Percentiles rank a stretch among this genome's conserved stretches.
Conservation (phyloP, 2,888 invertebrate species). For the Erebia epiphron region DNA sequence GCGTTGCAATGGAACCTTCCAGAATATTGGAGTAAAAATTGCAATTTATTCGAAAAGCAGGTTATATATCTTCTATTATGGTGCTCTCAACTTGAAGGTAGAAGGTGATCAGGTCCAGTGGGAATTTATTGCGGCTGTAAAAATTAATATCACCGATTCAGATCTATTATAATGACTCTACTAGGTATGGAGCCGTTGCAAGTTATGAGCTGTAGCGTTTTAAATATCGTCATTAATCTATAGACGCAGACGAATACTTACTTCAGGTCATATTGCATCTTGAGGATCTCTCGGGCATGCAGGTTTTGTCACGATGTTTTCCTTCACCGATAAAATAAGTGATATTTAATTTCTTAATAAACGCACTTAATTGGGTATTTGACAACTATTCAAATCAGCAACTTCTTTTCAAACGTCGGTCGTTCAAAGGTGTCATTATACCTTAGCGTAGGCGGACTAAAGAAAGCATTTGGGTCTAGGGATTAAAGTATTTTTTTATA, state of each 20-base stretch:
- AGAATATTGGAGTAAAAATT: constrained; percentile 28
- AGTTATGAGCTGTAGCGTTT: constrained; percentile 38
- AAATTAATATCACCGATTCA: constrained; percentile 68
- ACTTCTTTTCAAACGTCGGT: too few species aligned
- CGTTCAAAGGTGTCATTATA: too few species aligned
- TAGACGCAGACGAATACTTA: not conserved
- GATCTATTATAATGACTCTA: constrained; percentile 65
- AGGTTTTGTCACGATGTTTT: too few species aligned
- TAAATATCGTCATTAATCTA: not conserved
- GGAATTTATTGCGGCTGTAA: constrained; percentile 64
- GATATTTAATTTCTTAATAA: too few species aligned
- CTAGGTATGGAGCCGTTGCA: constrained; percentile 34
- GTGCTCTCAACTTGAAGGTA: constrained; percentile 41
- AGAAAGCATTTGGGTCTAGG: too few species aligned
- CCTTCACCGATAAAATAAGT: too few species aligned
- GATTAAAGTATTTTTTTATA: too few species aligned
- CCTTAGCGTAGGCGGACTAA: too few species aligned
- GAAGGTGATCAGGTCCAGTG: constrained; percentile 60
- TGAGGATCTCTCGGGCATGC: too few species aligned
- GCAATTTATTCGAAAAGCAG: constrained; percentile 27
- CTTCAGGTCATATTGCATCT: too few species aligned
- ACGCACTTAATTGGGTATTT: too few species aligned
- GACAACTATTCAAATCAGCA: too few species aligned
- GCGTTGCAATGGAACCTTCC: constrained; percentile 17
- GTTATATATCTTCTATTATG: constrained; percentile 43